Evolutionary conservation across 2,888 invertebrate species (phyloP).

Genomic region (Pachydiplax longipennis): DNA sequence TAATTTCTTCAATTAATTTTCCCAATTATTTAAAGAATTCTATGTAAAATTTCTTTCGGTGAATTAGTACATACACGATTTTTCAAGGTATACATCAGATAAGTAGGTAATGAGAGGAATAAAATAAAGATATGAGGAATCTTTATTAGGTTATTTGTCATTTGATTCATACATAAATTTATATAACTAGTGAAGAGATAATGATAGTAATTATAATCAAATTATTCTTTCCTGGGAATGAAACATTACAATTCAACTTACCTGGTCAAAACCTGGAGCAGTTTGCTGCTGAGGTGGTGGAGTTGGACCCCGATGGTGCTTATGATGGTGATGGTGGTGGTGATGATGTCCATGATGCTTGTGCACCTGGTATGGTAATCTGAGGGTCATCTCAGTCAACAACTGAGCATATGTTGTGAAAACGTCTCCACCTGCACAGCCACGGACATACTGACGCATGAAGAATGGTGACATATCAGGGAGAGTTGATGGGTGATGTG

Average conservation of each 20-base stretch:
- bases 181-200: no score
- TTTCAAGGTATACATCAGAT: no score
- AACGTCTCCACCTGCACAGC: constrained; percentile 83
- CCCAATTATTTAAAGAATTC: no score
- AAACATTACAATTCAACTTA: constrained; percentile 46
- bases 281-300: constrained; percentile 32
- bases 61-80: no score
- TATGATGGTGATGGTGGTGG: constrained; percentile 16
- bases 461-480: constrained; percentile 98
- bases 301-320: neutral
- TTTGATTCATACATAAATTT: no score
- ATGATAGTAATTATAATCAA: no score
- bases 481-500: constrained; percentile 70
- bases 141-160: no score
- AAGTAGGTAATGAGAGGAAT: no score
- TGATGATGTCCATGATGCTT: constrained; percentile 52
- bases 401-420: constrained; percentile 93
- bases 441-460: constrained; percentile 89
- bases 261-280: constrained; percentile 55
- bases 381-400: constrained; percentile 93
- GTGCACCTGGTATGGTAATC: constrained; percentile 84
- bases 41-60: no score
- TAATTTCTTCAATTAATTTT: no score
- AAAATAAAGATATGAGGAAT: no score
- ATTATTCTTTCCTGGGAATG: no score